These are phyloP conservation scores for Burhinus bistriatus DNA, from an alignment of 2,113 vertebrate species.

Conservation along the genomic window DNA sequence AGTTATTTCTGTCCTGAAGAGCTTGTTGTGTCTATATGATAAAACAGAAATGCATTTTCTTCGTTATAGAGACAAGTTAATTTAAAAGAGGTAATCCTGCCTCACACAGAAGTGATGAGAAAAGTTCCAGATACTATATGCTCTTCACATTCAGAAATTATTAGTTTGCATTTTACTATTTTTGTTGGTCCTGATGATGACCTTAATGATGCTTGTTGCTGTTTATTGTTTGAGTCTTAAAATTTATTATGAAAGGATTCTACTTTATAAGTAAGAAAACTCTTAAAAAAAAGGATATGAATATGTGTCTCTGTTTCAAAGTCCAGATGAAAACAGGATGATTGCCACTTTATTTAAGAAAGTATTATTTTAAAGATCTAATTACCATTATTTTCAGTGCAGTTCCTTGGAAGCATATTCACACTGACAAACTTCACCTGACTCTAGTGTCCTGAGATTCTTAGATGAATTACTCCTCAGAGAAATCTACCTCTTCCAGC, in stretches of 20 bases:
- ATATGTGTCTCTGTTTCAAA: rapidly evolving
- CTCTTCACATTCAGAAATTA: not conserved
- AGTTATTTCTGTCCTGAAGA: not conserved
- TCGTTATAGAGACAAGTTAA: not conserved
- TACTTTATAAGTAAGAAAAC: not conserved
- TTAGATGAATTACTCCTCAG: not conserved
- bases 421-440: not conserved
- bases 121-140: not conserved
- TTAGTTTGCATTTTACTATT: not conserved
- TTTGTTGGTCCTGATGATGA: not conserved
- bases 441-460: not conserved
- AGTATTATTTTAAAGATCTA: not conserved
- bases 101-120: not conserved
- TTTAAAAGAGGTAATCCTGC: not conserved
- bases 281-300: not conserved
- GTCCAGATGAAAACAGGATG: not conserved
- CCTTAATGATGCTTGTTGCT: not conserved
- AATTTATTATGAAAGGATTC: not conserved
- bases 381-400: not conserved
- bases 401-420: not conserved
- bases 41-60: not conserved
- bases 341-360: not conserved
- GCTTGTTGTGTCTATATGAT: not conserved
- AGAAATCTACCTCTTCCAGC: not conserved
- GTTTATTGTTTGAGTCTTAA: not conserved